These are phyloP conservation scores for Trachelus tabidus DNA, from an alignment of 2,888 invertebrate species.

Conservation along the genomic window DNA sequence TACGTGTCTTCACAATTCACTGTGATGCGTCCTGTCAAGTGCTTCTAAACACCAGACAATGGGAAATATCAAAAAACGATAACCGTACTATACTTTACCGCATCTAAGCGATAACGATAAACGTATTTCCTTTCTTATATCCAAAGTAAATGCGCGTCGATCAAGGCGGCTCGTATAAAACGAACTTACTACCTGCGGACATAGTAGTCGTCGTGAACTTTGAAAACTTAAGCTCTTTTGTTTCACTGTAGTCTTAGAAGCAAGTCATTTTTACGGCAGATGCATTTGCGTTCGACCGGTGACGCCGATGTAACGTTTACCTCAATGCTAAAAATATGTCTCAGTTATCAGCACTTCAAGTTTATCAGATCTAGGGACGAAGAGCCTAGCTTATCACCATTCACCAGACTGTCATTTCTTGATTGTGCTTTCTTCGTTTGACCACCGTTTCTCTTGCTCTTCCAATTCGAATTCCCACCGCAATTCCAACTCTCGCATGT, in stretches of 20 bases:
- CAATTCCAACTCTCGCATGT: constrained; percentile 74
- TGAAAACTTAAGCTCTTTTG: background rate
- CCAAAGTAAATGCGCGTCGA: background rate
- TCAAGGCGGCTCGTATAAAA: background rate
- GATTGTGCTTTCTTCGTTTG: constrained; percentile 69
- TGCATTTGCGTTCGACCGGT: background rate
- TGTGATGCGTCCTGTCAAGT: background rate
- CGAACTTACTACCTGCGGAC: background rate
- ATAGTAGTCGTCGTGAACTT: background rate
- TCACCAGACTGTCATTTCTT: constrained; percentile 50
- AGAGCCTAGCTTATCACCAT: background rate
- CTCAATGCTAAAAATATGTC: constrained; percentile 13
- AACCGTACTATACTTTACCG: background rate
- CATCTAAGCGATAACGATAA: background rate
- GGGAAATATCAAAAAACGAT: background rate
- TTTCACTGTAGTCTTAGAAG: background rate
- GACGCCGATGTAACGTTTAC: background rate
- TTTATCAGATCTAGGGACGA: background rate
- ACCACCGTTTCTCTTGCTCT: constrained; percentile 74
- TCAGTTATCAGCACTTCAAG: background rate
- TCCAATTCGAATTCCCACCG: constrained; percentile 76
- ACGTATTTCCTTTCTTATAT: background rate
- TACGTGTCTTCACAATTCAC: background rate
- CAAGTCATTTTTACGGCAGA: background rate
- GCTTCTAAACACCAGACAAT: background rate